Evolutionary conservation across 2,888 invertebrate genomes (phyloP).

Genomic region (Habroteleia sp.): DNA sequence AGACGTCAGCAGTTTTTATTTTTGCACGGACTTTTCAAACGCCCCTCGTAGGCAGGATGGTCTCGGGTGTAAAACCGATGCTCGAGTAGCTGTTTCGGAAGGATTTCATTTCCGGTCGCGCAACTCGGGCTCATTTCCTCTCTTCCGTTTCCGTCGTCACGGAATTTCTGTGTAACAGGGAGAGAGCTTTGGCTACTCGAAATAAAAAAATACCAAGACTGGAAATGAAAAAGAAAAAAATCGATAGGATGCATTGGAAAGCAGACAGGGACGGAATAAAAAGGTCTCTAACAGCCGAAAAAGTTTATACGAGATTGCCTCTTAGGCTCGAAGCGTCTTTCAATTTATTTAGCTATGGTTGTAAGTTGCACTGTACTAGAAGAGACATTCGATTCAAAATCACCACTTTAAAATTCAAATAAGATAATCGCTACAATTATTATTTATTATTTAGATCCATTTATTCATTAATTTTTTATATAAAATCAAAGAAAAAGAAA

Average conservation of each 20-base stretch:
- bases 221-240: constrained; percentile 10
- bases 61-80: constrained; percentile 57
- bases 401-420: constrained; percentile 43
- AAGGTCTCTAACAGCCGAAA: constrained; percentile 13
- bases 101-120: constrained; percentile 63
- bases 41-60: constrained; percentile 46
- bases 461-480: too few relatives aligned
- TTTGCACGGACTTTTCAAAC: too few relatives aligned
- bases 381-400: constrained; percentile 42
- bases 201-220: too few relatives aligned
- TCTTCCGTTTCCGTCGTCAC: constrained; percentile 46
- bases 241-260: too few relatives aligned
- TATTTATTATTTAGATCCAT: too few relatives aligned
- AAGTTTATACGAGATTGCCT: constrained; percentile 44
- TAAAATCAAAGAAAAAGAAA: too few relatives aligned
- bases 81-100: constrained; percentile 56
- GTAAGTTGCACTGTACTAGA: constrained; percentile 38
- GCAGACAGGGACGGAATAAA: constrained; percentile 17
- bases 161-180: constrained; percentile 37
- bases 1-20: too few relatives aligned
- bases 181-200: constrained; percentile 16
- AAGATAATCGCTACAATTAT: too few relatives aligned
- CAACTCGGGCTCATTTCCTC: constrained; percentile 49
- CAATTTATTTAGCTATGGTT: constrained; percentile 57
- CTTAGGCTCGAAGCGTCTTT: constrained; percentile 49